A percentile compares a stretch with the other conserved stretches of the same genome.
These are phyloP conservation scores for Chouioia cunea DNA, from an alignment of 2,888 invertebrate species.

Conservation along the genomic window DNA sequence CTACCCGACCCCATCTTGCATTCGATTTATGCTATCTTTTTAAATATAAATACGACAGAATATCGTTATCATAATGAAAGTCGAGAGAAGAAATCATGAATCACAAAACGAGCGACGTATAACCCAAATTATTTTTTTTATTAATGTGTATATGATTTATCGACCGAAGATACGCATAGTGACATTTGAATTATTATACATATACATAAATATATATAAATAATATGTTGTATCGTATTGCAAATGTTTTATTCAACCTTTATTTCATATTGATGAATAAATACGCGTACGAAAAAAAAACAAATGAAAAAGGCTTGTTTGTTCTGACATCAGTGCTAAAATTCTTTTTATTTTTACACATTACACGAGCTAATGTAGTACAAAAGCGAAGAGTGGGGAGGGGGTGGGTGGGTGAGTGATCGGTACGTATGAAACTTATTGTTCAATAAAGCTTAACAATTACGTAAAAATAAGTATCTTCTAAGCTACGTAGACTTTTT, in stretches of 20 bases:
- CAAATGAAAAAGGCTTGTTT: slow-evolving; percentile 11
- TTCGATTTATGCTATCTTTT: slow-evolving; percentile 52
- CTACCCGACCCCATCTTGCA: slow-evolving; percentile 52
- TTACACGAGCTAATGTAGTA: slow-evolving; percentile 24
- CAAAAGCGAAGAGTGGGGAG: slow-evolving; percentile 35
- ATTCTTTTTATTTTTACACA: slow-evolving; percentile 41
- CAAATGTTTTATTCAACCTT: slow-evolving; percentile 61
- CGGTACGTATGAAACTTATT: slow-evolving; percentile 21
- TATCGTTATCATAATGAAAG: slow-evolving; percentile 33
- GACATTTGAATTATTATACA: slow-evolving; percentile 48
- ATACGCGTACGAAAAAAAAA: slow-evolving; percentile 57
- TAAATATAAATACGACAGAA: slow-evolving; percentile 46
- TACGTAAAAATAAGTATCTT: slow-evolving; percentile 42
- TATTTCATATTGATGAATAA: slow-evolving; percentile 64
- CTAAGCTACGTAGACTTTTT: slow-evolving; percentile 19
- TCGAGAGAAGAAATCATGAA: slow-evolving; percentile 40
- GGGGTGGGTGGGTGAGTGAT: slow-evolving; percentile 22
- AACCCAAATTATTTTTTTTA: slow-evolving; percentile 38
- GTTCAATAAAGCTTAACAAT: slow-evolving; percentile 39
- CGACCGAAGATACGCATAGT: slow-evolving; percentile 51
- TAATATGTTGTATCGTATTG: slow-evolving; percentile 61
- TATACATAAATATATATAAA: slow-evolving; percentile 51
- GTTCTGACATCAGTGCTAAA: slow-evolving; percentile 48
- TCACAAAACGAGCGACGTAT: slow-evolving; percentile 23
- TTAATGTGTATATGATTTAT: slow-evolving; percentile 57